A percentile compares a stretch with the other conserved stretches of the same genome.
Evolutionary conservation across 2,888 invertebrate genomes (phyloP).

Genomic region (Agonopterix arenella): DNA sequence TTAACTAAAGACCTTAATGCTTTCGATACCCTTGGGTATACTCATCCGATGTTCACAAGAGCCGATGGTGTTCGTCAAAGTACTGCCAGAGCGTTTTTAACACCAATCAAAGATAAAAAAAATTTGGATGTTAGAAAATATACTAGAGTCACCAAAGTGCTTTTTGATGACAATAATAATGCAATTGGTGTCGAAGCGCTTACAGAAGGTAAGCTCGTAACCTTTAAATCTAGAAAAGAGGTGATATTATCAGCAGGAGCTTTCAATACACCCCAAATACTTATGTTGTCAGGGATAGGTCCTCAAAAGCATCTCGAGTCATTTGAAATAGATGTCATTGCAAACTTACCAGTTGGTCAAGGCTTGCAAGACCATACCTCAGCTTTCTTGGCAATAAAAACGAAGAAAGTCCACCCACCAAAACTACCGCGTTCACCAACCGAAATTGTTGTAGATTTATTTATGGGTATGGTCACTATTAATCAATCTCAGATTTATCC

Average conservation of each 20-base stretch:
- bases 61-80: background rate
- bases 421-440: background rate
- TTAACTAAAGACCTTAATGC: background rate
- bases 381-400: conserved; percentile 31
- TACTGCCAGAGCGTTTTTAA: background rate
- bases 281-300: conserved; percentile 73
- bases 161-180: conserved; percentile 59
- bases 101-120: background rate
- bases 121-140: conserved; percentile 62
- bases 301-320: conserved; percentile 43
- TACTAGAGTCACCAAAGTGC: conserved; percentile 62
- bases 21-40: background rate
- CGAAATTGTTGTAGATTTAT: background rate
- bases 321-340: conserved; percentile 41
- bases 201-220: conserved; percentile 18
- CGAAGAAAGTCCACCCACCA: background rate
- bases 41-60: background rate
- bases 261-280: conserved; percentile 64
- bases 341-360: conserved; percentile 59
- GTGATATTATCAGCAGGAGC: conserved; percentile 68
- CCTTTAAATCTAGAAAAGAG: conserved; percentile 57
- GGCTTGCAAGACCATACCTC: conserved; percentile 72
- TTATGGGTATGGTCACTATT: background rate
- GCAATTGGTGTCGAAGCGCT: conserved; percentile 45
- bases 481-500: background rate